Conservation (phyloP, 1,140 invertebrate species). For the Idris sp. region DNA sequence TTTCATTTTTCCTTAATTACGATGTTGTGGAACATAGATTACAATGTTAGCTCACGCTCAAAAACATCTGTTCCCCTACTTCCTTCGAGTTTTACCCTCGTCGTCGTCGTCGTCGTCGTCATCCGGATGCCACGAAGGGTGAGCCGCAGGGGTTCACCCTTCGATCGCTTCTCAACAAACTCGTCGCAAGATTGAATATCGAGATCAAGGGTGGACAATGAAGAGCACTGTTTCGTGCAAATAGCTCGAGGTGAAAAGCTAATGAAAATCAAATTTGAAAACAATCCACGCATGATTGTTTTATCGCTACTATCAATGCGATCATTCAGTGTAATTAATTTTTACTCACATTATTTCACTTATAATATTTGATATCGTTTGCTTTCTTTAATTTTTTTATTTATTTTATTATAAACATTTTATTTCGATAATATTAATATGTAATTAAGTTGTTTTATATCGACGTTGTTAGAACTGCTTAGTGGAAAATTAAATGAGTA, state of each 20-base stretch:
- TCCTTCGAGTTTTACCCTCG: conserved; percentile 66
- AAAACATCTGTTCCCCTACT: conserved; percentile 78
- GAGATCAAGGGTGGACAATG: conserved; percentile 66
- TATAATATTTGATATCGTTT: too few species aligned
- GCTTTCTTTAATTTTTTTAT: too few species aligned
- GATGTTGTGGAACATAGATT: conserved; percentile 78
- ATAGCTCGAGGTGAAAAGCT: conserved; percentile 68
- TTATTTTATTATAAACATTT: too few species aligned
- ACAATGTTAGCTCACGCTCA: conserved; percentile 76
- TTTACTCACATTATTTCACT: too few species aligned
- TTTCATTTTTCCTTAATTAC: conserved; percentile 77
- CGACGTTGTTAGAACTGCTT: too few species aligned
- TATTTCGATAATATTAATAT: too few species aligned
- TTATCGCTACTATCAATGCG: conserved; percentile 6
- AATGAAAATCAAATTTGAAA: conserved; percentile 72
- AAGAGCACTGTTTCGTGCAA: conserved; percentile 65
- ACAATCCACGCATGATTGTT: conserved; percentile 52
- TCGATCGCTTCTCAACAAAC: conserved; percentile 64
- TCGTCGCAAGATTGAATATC: conserved; percentile 65
- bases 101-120: conserved; percentile 64
- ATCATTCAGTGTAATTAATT: background rate
- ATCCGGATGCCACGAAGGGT: conserved; percentile 63
- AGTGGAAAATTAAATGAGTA: too few species aligned
- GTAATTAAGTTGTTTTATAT: too few species aligned
- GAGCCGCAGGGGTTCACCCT: conserved; percentile 70